Evolutionary conservation across 2,113 vertebrate genomes (phyloP).

Genomic region (Trachemys scripta): DNA sequence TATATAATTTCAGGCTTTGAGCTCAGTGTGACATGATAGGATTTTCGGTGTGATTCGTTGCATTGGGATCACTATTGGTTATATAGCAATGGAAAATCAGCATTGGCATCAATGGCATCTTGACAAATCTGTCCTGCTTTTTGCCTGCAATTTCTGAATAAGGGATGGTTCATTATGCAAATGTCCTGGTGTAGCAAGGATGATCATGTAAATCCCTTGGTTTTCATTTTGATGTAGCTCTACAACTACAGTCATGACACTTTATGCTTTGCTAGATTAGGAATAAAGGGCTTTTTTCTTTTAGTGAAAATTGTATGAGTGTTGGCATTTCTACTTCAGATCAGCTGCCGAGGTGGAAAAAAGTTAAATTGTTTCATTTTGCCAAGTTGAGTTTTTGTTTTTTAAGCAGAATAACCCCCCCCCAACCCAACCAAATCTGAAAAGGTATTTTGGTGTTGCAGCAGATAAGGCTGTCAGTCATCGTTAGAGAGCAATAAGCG

Average conservation of each 20-base stretch:
- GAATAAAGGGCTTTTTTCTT: background rate
- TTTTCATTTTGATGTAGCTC: conserved; percentile 39
- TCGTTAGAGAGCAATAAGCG: background rate
- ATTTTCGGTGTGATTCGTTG: conserved; percentile 25
- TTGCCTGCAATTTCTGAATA: conserved; percentile 7
- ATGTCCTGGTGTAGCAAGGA: conserved; percentile 4
- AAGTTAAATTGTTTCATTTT: conserved; percentile 6
- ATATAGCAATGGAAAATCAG: conserved; percentile 36
- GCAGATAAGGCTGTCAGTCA: conserved; percentile 11
- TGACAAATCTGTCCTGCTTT: conserved; percentile 35
- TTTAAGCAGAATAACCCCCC: background rate
- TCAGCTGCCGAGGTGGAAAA: background rate
- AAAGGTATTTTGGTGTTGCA: background rate
- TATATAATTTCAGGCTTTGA: conserved; percentile 40
- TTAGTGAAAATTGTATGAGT: background rate
- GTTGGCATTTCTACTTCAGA: background rate
- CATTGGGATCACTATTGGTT: conserved; percentile 49
- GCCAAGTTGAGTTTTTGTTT: background rate
- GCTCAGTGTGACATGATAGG: background rate
- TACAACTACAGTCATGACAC: conserved; percentile 24
- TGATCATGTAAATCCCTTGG: conserved; percentile 31
- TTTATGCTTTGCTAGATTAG: background rate
- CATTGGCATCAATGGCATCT: background rate
- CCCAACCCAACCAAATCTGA: background rate
- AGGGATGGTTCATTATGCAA: conserved; percentile 33